phyloP scores from a whole-genome alignment of 1,140 invertebrate genomes.

The Hirudo medicinalis region DNA sequence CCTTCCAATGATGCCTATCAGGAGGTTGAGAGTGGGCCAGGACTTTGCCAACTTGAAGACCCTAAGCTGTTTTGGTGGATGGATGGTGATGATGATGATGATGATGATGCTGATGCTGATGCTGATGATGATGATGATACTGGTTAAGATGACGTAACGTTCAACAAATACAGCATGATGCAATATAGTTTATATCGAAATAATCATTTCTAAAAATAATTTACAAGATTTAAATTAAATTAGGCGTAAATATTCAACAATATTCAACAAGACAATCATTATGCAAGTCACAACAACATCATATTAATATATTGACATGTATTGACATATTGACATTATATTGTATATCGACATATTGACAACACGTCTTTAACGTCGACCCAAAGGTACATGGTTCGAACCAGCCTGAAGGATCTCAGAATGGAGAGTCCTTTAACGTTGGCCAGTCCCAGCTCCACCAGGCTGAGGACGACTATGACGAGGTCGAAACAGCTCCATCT shows the following conservation, averaged over 20 bases:
- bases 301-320: no score
- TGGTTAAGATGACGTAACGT: no score
- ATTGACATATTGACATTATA: no score
- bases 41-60: constrained; percentile 98
- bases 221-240: no score
- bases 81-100: constrained; percentile 9
- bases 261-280: no score
- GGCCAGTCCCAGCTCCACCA: constrained; percentile 79
- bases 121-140: no score
- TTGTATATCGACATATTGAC: neutral
- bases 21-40: constrained; percentile 92
- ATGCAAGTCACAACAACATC: neutral
- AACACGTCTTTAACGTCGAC: no score
- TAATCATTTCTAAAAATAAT: no score
- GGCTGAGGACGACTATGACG: constrained; percentile 84
- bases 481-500: constrained; percentile 99
- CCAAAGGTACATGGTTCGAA: constrained; percentile 38
- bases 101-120: neutral
- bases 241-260: no score
- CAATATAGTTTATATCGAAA: no score
- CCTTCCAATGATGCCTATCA: constrained; percentile 95
- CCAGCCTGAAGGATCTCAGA: constrained; percentile 90
- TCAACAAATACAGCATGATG: no score
- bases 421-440: constrained; percentile 87
- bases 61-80: constrained; percentile 49